Evolutionary conservation across 2,888 invertebrate species (phyloP), one percentile per base, ranked within the genome.

Genomic region (Agrochola lota): DNA sequence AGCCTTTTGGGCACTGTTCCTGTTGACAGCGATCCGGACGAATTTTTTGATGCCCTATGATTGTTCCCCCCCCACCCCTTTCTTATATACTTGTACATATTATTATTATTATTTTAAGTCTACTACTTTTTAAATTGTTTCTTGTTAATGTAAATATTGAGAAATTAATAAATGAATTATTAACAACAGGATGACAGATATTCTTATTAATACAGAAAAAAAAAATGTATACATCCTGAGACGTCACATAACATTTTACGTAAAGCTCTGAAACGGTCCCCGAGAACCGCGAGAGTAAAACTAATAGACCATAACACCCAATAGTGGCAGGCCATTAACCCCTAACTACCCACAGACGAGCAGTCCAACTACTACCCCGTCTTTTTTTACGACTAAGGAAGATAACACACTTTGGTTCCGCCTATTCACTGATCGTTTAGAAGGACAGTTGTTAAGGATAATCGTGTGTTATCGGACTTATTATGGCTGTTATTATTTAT

Each of bases 351-450:
- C 40, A 69, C 60, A 73, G 67, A 74, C 68, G 76, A 55, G 57
- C 40, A 62, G 60, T n/a, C 60, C 40, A 12, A 59, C 70, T 70
- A 78, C 74, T 64, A 77, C 59, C 62, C 76, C 46, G 12, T 40
- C n/a, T 62, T 74, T 76, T 86, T 85, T 87, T 85, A 86, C 64
- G 83, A 82, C 66, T 69, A 15, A 59, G 62, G 66, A 40, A 82
- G 79, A 83, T 76, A 72, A 70, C 63, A 64, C 60, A 71, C 59
- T 85, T 78, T 85, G 83, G 83, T 85, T 78, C 75, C 73, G 69
- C n/a, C 68, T 78, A 60, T 70, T 75, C 40, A 23, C 60, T 62
- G 46, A 71, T 40, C 77, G 66, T 79, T 78, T 59, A 52, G 8
- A 46, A 52, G 49, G 63, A 66, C 62, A 70, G 63, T 85, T 74